phyloP scores from a whole-genome alignment of 2,113 vertebrate species.

The Ptychochromis oligacanthus region DNA sequence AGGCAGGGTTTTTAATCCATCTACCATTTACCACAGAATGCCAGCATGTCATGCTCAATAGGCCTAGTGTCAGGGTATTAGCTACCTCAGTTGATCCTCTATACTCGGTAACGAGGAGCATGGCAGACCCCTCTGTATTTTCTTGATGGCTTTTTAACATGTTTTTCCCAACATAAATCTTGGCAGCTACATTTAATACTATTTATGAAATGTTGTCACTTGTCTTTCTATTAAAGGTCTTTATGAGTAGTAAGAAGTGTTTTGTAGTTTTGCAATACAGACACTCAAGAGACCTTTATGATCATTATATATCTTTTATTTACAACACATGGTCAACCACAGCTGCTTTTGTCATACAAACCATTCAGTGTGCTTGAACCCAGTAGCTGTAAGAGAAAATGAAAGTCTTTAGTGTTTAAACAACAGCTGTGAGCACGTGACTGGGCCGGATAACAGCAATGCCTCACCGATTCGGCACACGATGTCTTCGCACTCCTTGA shows the following conservation, averaged over 20 bases:
- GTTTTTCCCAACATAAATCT: slow-evolving; percentile 76
- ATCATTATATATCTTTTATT: slow-evolving; percentile 28
- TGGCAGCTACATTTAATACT: slow-evolving; percentile 85
- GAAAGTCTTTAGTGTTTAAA: not conserved
- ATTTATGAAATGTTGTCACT: slow-evolving; percentile 82
- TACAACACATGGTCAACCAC: not conserved
- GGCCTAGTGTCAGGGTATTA: slow-evolving; percentile 8
- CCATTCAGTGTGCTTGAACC: slow-evolving; percentile 87
- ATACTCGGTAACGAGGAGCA: slow-evolving; percentile 29
- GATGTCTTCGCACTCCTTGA: slow-evolving; percentile 82
- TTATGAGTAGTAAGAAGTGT: slow-evolving; percentile 64
- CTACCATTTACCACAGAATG: slow-evolving; percentile 46
- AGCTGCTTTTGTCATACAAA: slow-evolving; percentile 78
- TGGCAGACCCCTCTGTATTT: slow-evolving; percentile 58
- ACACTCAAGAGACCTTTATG: not conserved
- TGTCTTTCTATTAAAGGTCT: slow-evolving; percentile 85
- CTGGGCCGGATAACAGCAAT: fast-evolving
- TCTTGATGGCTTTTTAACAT: slow-evolving; percentile 75
- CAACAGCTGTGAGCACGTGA: not conserved
- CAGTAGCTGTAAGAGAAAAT: slow-evolving; percentile 78
- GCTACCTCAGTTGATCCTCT: slow-evolving; percentile 19
- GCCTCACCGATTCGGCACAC: slow-evolving; percentile 81
- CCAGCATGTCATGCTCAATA: slow-evolving; percentile 58
- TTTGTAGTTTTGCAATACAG: not conserved
- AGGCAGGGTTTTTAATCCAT: slow-evolving; percentile 36